Conservation (phyloP, 30 jellyfish, hydroid and myxozoan species). For the Cassiopea xamachana region DNA sequence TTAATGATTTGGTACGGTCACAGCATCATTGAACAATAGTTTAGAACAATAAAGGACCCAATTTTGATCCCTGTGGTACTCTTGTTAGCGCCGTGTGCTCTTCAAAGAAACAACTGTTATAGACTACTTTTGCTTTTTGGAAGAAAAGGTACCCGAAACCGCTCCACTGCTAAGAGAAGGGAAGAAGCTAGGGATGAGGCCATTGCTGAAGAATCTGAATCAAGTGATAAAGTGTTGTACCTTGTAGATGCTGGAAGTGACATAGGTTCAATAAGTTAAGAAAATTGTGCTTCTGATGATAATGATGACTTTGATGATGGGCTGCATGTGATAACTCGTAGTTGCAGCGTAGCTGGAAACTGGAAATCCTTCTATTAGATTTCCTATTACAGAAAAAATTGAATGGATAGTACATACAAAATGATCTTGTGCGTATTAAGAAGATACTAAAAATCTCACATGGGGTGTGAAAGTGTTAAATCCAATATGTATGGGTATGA, state of each 20-base stretch:
- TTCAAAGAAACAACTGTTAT: neutral
- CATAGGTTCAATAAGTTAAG: neutral
- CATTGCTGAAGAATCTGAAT: neutral
- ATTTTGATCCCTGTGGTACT: neutral
- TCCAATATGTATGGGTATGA: neutral
- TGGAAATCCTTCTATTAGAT: neutral
- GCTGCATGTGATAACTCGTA: neutral
- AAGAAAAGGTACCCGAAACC: no score
- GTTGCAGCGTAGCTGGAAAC: slow-evolving; percentile 6
- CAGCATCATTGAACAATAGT: slow-evolving; percentile 18
- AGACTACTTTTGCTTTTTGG: no score
- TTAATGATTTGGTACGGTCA: neutral
- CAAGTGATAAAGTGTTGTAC: neutral
- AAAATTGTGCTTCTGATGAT: neutral
- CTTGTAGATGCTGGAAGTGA: neutral
- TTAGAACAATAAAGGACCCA: slow-evolving; percentile 4
- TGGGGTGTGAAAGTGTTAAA: neutral
- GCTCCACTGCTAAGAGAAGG: no score
- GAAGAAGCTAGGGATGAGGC: neutral
- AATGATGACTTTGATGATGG: slow-evolving; percentile 5
- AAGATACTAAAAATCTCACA: neutral
- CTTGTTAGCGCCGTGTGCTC: neutral
- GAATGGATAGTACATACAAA: neutral
- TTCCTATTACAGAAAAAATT: neutral
- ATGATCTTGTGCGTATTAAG: neutral